Evolutionary conservation across 1,140 invertebrate species (phyloP), one percentile per base, ranked within the genome.

Genomic region (Drosophila eugracilis): DNA sequence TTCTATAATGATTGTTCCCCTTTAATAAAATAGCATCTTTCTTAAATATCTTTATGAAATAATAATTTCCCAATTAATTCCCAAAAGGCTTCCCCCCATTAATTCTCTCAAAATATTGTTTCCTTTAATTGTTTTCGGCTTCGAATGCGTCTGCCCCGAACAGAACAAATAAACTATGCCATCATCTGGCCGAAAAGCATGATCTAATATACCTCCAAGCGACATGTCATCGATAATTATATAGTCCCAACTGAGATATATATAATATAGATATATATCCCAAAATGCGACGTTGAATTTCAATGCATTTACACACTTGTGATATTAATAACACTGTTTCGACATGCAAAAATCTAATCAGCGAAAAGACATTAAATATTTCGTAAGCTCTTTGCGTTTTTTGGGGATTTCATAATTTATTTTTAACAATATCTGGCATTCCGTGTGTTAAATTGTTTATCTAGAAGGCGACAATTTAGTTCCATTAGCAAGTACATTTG

Each of bases 161-260:
- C 10, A 36, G 32, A 59, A 30, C 19, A 22, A 55, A 52, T 28
- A 71, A 73, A 85, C 70, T 81, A 86, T 85, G 81, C 77, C 81
- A 86, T 85, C 81, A 85, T 81, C 72, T 21, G 12, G 37, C 55
- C 71, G 22, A 52, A 73, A 79, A 63, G 59, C 74, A 78, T 86
- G 81, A 86, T 80, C 77, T 86, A 86, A 86, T 86, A 71, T 53
- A 36, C 10, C 50, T 26, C 47, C 42, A 39, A 34, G 58, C 49
- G 57, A 28, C 73, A 65, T 86, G 77, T 86, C 81, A 86, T 86
- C 81, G 77, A 77, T 85, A 81, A 88, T 81, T 86, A 81, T 85
- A 85, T 36, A 55, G 62, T 44, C 47, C 34, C 26, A 28, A 67
- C 48, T 28, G 62, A 67, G 47, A 69, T 69, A 69, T 75, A 41